Percentiles rank a stretch among this genome's conserved stretches.
Conservation (phyloP, 2,888 invertebrate species). For the Caenorhabditis sulstoni region DNA sequence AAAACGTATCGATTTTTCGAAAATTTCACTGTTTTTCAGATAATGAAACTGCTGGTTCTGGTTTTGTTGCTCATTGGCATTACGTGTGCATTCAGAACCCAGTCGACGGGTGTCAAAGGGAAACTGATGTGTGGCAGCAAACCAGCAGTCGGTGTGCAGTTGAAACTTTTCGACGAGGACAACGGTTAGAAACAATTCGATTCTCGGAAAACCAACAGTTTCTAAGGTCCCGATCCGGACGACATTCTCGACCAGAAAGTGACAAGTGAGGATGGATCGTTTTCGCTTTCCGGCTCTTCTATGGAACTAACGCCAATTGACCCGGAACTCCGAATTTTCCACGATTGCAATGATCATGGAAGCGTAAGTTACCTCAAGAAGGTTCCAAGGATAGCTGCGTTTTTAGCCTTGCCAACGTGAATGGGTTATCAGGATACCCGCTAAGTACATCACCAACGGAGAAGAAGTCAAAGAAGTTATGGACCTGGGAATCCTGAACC, state of each 20-base stretch:
- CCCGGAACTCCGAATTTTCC: conserved; percentile 78
- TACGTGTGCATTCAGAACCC: conserved; percentile 65
- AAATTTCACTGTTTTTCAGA: conserved; percentile 2
- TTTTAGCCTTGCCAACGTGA: conserved; percentile 77
- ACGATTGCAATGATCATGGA: conserved; percentile 76
- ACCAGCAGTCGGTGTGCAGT: conserved; percentile 71
- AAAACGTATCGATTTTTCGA: neutral
- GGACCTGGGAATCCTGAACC: conserved; percentile 73
- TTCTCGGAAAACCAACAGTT: neutral
- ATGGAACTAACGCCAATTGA: conserved; percentile 79
- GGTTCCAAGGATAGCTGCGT: neutral
- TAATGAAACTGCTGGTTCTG: conserved; percentile 35
- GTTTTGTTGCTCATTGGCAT: conserved; percentile 9
- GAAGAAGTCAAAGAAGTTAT: conserved; percentile 60
- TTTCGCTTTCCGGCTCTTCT: conserved; percentile 74
- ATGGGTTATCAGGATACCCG: conserved; percentile 78
- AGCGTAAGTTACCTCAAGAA: conserved; percentile 59
- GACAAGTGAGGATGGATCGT: conserved; percentile 72
- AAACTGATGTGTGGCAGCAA: conserved; percentile 73
- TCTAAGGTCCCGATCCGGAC: conserved; percentile 71
- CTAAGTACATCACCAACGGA: conserved; percentile 77
- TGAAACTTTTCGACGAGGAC: conserved; percentile 78
- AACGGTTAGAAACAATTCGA: conserved; percentile 62
- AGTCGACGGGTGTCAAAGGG: conserved; percentile 74
- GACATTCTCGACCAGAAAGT: conserved; percentile 66